phyloP scores from a whole-genome alignment of 2,113 vertebrate species.

The Jacana jacana region DNA sequence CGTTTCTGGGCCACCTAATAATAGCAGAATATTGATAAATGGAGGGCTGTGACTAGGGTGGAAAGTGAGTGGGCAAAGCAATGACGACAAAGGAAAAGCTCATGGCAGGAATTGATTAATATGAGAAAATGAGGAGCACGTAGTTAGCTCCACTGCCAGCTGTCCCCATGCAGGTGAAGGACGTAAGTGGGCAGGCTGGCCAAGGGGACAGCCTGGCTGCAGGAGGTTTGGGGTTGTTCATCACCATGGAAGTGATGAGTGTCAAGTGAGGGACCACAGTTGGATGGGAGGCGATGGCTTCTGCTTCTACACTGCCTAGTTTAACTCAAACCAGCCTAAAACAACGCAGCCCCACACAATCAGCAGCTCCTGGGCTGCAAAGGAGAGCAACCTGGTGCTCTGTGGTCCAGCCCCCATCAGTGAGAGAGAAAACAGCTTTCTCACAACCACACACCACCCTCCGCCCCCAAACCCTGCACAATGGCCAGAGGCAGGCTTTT shows the following conservation, averaged over 20 bases:
- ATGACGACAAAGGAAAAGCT: neutral
- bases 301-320: neutral
- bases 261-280: neutral
- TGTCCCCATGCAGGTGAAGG: neutral
- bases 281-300: neutral
- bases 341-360: neutral
- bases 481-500: neutral
- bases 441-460: neutral
- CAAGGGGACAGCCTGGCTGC: neutral
- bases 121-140: neutral
- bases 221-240: neutral
- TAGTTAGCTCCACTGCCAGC: neutral
- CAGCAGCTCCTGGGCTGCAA: neutral
- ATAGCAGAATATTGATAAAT: constrained; percentile 23
- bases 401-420: neutral
- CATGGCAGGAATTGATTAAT: neutral
- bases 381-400: too few species aligned
- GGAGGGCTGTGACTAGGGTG: neutral
- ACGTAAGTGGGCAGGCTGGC: neutral
- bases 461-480: neutral
- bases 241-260: neutral
- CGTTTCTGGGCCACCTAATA: constrained; percentile 10
- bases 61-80: neutral
- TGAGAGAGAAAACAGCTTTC: neutral
- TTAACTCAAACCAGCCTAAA: neutral